Base-by-base conservation (phyloP, 1,140 invertebrate species). In the Rhagoletis zephyria region DNA sequence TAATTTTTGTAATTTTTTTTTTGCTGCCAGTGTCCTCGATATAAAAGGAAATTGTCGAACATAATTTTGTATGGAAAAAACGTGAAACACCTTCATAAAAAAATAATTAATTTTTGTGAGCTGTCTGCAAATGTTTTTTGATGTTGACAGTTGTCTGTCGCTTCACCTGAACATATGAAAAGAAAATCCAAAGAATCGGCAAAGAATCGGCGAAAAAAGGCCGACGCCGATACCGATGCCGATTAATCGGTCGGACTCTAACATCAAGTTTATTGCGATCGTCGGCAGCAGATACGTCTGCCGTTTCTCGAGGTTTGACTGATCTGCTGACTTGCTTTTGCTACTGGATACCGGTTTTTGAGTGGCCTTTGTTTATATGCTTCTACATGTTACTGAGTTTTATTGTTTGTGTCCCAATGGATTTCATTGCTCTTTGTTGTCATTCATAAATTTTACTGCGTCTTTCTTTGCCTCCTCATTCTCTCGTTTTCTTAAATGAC, bases 381-480 rank as follows among this genome's bases (percentile, higher is more conserved):
- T 6, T 3, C 0, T 65, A 40, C 30, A 40, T 65, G 64, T 2
- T 65, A 10, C 16, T 90, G 86, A 86, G 74, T 56, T 59, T 87
- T 14, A 87, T 67, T 64, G n/a, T 88, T 87, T 85, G 81, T 56
- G 59, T 87, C 60, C 87, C 85, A 87, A 59, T 87, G 88, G 67
- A 64, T 63, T 7, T 85, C 86, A n/a, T 65, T 89, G 89, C 85
- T 85, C 88, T 81, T 88, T 89, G 88, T 89, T 88, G 88, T 88
- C 86, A 88, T 88, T 89, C 88, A 89, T 89, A 89, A 89, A 88
- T 88, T 67, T 85, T 85, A 81, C 45, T 56, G n/a, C 74, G 74
- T 56, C 74, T 81, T 81, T 48, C 42, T 81, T 81, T 81, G 45
- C 16, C n/a, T 19, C 56, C 7, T 42, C 48, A 51, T 56, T 51